Percentiles rank a stretch among this genome's conserved stretches.
phyloP scores from a whole-genome alignment of 2,113 vertebrate species.

The Thunnus thynnus region DNA sequence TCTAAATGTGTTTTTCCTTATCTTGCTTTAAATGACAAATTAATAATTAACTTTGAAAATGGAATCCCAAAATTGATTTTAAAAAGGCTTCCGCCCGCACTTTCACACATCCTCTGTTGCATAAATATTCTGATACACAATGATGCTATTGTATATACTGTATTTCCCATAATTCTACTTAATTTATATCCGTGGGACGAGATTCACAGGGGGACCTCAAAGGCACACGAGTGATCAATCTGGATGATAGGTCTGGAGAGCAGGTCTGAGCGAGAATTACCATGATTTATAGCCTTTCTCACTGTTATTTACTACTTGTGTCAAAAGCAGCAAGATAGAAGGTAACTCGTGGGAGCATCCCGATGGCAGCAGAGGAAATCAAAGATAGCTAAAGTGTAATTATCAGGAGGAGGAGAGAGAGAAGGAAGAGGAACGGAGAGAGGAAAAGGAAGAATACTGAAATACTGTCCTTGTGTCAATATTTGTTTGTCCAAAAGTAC shows the following conservation, averaged over 20 bases:
- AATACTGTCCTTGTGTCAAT: conserved; percentile 32
- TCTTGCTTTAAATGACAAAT: background rate
- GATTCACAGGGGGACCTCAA: conserved; percentile 60
- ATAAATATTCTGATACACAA: background rate
- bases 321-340: conserved; percentile 49
- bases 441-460: conserved; percentile 11
- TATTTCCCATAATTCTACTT: conserved; percentile 45
- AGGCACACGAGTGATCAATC: conserved; percentile 68
- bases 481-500: background rate
- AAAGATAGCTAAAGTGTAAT: conserved; percentile 65
- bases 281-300: conserved; percentile 65
- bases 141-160: background rate
- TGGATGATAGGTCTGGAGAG: conserved; percentile 39
- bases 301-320: conserved; percentile 67
- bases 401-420: conserved; percentile 35
- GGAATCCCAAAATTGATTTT: background rate
- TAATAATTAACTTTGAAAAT: background rate
- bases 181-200: conserved; percentile 46
- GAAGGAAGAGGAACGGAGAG: conserved; percentile 2
- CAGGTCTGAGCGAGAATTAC: conserved; percentile 43
- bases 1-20: background rate
- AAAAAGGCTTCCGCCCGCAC: background rate
- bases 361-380: conserved; percentile 53
- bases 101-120: background rate
- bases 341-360: conserved; percentile 45